Percentiles rank a stretch among this genome's conserved stretches.
These are phyloP conservation scores for Anodontia alba DNA, from an alignment of 2,888 invertebrate species.

Conservation along the genomic window DNA sequence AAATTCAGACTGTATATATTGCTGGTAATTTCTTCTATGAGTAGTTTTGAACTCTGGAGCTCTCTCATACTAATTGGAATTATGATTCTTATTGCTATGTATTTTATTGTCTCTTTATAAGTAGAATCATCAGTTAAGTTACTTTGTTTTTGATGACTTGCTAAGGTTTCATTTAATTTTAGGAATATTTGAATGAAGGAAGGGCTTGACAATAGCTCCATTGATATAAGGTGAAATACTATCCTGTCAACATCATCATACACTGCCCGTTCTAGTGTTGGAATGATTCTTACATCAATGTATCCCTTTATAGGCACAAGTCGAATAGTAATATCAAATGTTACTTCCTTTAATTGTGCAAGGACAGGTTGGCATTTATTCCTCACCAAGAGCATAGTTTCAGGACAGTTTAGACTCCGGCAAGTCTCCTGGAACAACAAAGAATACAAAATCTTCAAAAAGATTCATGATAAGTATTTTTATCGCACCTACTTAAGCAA, in stretches of 20 bases:
- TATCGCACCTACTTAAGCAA: too few species aligned
- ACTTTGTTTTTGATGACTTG: not conserved
- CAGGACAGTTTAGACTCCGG: constrained; percentile 8
- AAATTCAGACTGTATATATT: not conserved
- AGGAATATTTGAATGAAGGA: constrained; percentile 17
- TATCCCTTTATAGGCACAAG: not conserved
- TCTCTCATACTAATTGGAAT: too few species aligned
- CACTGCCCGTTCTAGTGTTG: not conserved
- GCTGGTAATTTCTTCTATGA: not conserved
- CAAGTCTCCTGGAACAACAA: not conserved
- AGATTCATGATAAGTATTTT: too few species aligned
- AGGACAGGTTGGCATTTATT: not conserved
- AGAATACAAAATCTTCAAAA: not conserved
- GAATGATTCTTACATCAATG: not conserved
- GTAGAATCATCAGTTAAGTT: not conserved
- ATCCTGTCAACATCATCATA: not conserved
- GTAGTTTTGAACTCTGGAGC: too few species aligned
- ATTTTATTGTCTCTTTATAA: not conserved
- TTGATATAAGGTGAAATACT: not conserved
- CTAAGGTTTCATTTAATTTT: not conserved
- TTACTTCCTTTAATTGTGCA: not conserved
- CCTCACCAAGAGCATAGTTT: not conserved
- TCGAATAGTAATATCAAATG: constrained; percentile 4
- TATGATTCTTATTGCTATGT: not conserved
- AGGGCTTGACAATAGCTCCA: too few species aligned